Base-by-base conservation (phyloP, 2,113 vertebrate genomes). In the Grus americana region DNA sequence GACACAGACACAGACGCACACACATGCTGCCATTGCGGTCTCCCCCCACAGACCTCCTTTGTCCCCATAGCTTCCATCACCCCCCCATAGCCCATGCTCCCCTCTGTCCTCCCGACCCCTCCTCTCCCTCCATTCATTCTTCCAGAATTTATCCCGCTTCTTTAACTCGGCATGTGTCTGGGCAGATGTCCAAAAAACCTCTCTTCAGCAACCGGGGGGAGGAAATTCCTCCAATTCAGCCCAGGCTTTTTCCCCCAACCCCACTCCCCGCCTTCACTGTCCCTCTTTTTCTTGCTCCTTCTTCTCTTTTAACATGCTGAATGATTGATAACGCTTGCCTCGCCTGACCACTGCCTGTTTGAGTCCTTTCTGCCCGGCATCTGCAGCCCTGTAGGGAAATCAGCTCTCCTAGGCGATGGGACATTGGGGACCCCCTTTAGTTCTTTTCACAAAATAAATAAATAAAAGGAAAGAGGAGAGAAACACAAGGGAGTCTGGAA, bases 151-250 rank as follows among this genome's bases (percentile, higher is more conserved):
- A 98, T 98, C 97, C 97, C 29, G 38, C 96, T 98, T 97, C 97
- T 98, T 98, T 98, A 98, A 98, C 97, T 98, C 98, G 98, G 98
- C 99, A 99, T 99, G 98, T 98, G 99, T 99, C 98, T 99, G 98
- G 99, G 99, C 99, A 99, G 98, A 99, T 99, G 98, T 99, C 99
- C 99, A 99, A 99, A 98, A 98, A 97, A 67, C 79, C 97, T 98
- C 95, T 94, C 96, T 98, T 97, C 96, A 91, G 96, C 97, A 91
- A 98, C 94, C 54, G 7, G 92, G 95, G 36, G 61, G 66, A 83
- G 92, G 85, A 97, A 97, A 98, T 96, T 97, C 96, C 97, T 96
- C 90, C 84, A 91, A 97, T 98, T 98, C 94, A 97, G 93, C 94
- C 92, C 94, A 93, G 90, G 86, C 80, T 79, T 29, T 96, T 73